phyloP scores from a whole-genome alignment of 92 coral and sea anemone genomes.

The Parazoanthus swiftii region DNA sequence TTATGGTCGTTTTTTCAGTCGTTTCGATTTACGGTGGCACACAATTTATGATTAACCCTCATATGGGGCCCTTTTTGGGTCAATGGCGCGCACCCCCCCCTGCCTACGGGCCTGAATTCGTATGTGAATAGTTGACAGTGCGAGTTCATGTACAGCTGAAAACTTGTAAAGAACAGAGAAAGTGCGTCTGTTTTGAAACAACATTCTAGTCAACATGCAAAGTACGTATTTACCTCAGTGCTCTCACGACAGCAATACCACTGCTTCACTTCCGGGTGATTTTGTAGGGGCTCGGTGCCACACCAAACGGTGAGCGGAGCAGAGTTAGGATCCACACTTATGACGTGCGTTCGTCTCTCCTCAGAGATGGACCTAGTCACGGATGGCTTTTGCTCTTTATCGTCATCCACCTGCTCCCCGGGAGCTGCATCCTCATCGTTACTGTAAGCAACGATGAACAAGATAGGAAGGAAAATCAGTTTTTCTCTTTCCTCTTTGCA shows the following conservation, averaged over 20 bases:
- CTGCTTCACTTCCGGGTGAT: conserved; percentile 7
- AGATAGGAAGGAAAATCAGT: too few relatives aligned
- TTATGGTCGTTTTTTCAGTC: too few relatives aligned
- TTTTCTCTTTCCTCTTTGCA: too few relatives aligned
- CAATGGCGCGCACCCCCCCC: too few relatives aligned
- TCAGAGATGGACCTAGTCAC: neutral
- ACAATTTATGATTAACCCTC: too few relatives aligned
- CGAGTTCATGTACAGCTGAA: too few relatives aligned
- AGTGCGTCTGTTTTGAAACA: neutral
- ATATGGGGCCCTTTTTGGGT: too few relatives aligned
- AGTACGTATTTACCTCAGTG: neutral
- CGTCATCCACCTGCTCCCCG: neutral
- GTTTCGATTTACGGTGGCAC: too few relatives aligned
- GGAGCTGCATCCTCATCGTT: conserved; percentile 12
- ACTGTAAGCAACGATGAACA: neutral
- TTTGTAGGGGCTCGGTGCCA: neutral
- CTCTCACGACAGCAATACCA: neutral
- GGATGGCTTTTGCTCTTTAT: neutral
- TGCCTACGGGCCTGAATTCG: too few relatives aligned
- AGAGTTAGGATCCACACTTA: conserved; percentile 27
- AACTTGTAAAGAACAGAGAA: too few relatives aligned
- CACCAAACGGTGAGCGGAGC: conserved; percentile 28
- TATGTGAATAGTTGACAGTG: too few relatives aligned
- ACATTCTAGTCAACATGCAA: neutral
- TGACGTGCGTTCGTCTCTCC: conserved; percentile 37